Evolutionary conservation across 1,140 invertebrate genomes (phyloP), one percentile per base, ranked within the genome.

Genomic region (Hycleus cichorii): DNA sequence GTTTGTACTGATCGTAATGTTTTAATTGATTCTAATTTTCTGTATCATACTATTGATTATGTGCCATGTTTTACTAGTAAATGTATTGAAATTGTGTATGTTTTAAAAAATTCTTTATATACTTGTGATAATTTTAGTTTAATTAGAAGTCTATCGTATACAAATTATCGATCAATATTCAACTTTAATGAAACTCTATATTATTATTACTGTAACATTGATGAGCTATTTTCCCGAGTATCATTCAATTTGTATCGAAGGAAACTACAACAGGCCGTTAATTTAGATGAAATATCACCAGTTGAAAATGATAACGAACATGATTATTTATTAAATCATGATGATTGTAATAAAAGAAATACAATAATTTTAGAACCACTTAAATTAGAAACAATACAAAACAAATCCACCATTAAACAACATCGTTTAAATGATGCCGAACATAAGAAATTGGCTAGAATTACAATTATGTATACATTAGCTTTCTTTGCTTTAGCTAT

Each of bases 301-400:
- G 63, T 69, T 25, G 62, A 65, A 47, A 64, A 65, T n/a, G 60
- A 69, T 25, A 42, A n/a, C 10, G 9, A 42, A 5, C 25, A 39
- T 11, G 53, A 32, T 38, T 10, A 11, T 38, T 46, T n/a, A 9
- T 12, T 4, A 24, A 18, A 27, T 10, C 5, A 46, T 9, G 10
- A 48, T 46, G 32, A 24, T 9, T 32, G 42, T 57, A 25, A 49
- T 26, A 56, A 60, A 49, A 40, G 57, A 42, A 39, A 75, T 60
- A 59, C 78, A 2, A 58, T 80, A 25, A 57, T 80, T 32, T 63
- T 80, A 26, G 77, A 81, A 57, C 80, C 79, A 7, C 57, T 80
- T 45, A 49, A 80, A 3, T 59, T 78, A 32, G 70, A 73, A 72
- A 51, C 52, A 60, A 45, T 66, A 47, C 25, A 49, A 59, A 50